These are phyloP conservation scores for Eupithecia abbreviata DNA, from an alignment of 2,888 invertebrate genomes.

Conservation along the genomic window DNA sequence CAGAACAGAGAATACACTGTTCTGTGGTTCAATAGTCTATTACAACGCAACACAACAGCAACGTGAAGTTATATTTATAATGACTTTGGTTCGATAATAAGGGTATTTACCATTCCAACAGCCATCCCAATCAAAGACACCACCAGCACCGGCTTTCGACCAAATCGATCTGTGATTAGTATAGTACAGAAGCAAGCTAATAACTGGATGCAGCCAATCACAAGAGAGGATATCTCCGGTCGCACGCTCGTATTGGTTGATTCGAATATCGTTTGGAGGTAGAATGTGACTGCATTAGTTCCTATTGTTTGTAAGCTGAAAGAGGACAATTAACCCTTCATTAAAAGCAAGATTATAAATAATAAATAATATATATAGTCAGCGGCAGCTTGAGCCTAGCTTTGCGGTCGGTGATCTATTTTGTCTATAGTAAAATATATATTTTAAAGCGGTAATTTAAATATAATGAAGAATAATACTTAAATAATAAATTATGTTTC, in stretches of 20 bases:
- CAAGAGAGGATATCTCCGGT: conserved; percentile 35
- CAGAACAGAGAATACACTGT: no score
- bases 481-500: no score
- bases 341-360: background rate
- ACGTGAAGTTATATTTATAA: background rate
- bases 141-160: conserved; percentile 37
- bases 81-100: background rate
- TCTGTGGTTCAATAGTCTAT: no score
- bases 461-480: no score
- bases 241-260: conserved; percentile 33
- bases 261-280: conserved; percentile 39
- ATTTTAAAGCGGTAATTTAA: no score
- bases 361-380: no score
- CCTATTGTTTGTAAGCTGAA: conserved; percentile 32
- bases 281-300: conserved; percentile 26
- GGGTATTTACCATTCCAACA: conserved; percentile 36
- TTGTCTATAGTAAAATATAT: no score
- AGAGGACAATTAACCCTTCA: background rate
- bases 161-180: conserved; percentile 35
- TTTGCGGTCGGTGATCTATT: no score
- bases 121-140: conserved; percentile 32
- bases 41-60: background rate
- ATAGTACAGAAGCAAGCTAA: conserved; percentile 32
- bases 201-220: conserved; percentile 37
- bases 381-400: no score